Base-by-base conservation (phyloP, 1,140 invertebrate species). In the Mamestra configurata region DNA sequence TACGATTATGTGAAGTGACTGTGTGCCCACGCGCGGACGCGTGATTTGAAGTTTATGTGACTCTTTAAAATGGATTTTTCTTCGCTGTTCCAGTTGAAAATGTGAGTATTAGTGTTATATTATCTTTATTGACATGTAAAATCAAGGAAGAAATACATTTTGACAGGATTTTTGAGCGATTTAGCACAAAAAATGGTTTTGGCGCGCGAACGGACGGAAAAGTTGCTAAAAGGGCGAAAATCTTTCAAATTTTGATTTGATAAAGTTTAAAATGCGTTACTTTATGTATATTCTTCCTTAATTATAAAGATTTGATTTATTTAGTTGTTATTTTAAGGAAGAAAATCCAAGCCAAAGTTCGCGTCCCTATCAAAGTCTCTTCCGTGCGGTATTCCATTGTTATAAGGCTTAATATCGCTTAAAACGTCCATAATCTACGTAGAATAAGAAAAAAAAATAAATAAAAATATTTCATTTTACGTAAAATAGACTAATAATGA, bases 1-100 rank as follows among this genome's bases (percentile, higher is more conserved):
- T 72, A 61, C 78, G 78, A 79, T 86, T 86, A 82, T 81, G 85
- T 89, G 86, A 76, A 85, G 87, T 91, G 88, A 31, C 15, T 82
- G 87, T 86, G 85, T 27, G 22, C 46, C 55, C 81, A 55, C 83
- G 72, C 35, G 53, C 66, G 81, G 51, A 37, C 71, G 37, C 20
- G 20, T 43, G 66, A 31, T 64, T 37, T 15, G 24, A 24, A 73
- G 79, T 78, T 85, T 82, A 57, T 86, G 79, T 82, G 82, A 70
- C 79, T 76, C 76, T 81, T 7, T 57, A 71, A 37, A 59, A 22
- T 88, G 89, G 89, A 89, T 89, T 77, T 83, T 85, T 72, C 70
- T 8, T 57, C 11, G 20, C 7, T n/a, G 27, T 49, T 53, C 10
- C 71, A 18, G 43, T 79, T 59, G 27, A 78, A 77, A 79, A 80